Evolutionary conservation across 2,888 invertebrate species (phyloP).

Genomic region (Drepana falcataria): DNA sequence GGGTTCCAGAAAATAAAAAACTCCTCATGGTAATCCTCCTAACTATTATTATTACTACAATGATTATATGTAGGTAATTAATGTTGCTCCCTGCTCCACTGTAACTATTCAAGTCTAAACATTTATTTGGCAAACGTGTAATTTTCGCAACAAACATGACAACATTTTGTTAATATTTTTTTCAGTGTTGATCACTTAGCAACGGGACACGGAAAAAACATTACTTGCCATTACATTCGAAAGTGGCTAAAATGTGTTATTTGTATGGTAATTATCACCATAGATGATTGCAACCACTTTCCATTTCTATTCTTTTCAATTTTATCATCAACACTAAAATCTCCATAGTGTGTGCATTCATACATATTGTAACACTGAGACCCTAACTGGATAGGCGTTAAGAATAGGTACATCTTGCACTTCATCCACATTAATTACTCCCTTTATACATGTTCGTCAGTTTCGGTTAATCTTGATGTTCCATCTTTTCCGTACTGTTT

Average conservation of each 20-base stretch:
- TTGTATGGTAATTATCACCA: constrained; percentile 50
- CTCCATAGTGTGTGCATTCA: constrained; percentile 1
- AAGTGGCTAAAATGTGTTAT: constrained; percentile 49
- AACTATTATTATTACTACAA: too few relatives aligned
- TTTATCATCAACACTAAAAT: constrained; percentile 21
- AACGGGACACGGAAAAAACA: constrained; percentile 24
- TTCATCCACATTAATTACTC: too few relatives aligned
- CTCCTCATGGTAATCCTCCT: too few relatives aligned
- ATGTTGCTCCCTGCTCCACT: too few relatives aligned
- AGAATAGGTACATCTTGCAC: too few relatives aligned
- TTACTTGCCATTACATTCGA: constrained; percentile 38
- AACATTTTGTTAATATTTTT: constrained; percentile 11
- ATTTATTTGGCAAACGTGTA: neutral
- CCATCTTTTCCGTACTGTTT: too few relatives aligned
- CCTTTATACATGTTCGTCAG: too few relatives aligned
- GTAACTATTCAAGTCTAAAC: neutral
- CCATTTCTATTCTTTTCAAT: constrained; percentile 41
- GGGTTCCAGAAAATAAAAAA: too few relatives aligned
- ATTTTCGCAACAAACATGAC: neutral
- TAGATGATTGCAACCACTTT: constrained; percentile 49
- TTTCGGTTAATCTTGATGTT: too few relatives aligned
- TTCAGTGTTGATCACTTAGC: constrained; percentile 8
- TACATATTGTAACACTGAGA: neutral
- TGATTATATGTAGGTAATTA: too few relatives aligned
- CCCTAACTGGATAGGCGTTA: too few relatives aligned